Evolutionary conservation across 1,140 invertebrate species (phyloP).

Genomic region (Drosophila setifemur): DNA sequence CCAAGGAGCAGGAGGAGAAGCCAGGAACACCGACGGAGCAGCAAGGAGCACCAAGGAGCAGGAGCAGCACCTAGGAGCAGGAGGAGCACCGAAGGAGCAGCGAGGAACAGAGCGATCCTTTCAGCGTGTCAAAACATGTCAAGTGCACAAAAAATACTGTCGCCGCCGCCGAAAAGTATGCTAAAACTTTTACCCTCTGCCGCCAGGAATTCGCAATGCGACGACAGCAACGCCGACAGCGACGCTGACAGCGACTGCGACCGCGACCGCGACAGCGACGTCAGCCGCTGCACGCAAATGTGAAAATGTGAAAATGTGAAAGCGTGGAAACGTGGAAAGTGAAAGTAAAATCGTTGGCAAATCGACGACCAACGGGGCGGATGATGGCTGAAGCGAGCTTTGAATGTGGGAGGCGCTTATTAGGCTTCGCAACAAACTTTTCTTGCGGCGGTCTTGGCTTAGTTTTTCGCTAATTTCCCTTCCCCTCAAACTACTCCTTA

Average conservation of each 20-base stretch:
- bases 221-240: constrained; percentile 36
- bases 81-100: background rate
- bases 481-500: background rate
- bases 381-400: constrained; percentile 16
- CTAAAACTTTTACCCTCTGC: constrained; percentile 61
- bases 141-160: constrained; percentile 79
- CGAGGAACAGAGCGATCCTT: constrained; percentile 22
- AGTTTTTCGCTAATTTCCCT: constrained; percentile 43
- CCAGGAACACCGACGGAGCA: no score
- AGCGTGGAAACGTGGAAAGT: constrained; percentile 35
- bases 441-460: constrained; percentile 32
- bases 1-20: no score
- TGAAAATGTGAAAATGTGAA: constrained; percentile 9
- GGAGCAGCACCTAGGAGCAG: no score
- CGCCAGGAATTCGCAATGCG: constrained; percentile 65
- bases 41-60: no score
- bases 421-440: constrained; percentile 42
- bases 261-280: background rate
- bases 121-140: constrained; percentile 74
- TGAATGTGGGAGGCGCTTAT: constrained; percentile 30
- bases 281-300: constrained; percentile 40
- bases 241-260: background rate
- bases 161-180: constrained; percentile 64
- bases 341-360: constrained; percentile 60
- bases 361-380: constrained; percentile 49